Conservation (phyloP, 2,888 invertebrate genomes). For the Drosophila vallismaia region DNA sequence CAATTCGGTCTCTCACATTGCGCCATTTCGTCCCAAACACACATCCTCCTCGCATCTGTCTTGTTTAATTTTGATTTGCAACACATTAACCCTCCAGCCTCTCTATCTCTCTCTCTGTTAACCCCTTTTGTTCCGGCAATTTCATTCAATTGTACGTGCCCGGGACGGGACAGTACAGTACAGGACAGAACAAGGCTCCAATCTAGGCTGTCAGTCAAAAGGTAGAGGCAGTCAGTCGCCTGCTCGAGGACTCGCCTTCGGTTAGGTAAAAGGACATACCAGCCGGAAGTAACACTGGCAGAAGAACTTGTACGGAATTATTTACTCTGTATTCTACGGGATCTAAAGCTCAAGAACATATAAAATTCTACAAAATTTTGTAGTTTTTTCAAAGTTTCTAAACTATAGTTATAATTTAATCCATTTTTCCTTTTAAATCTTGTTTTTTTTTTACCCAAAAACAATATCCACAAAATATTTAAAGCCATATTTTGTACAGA, state of each 20-base stretch:
- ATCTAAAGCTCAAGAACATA: too few relatives aligned
- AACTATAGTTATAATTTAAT: too few relatives aligned
- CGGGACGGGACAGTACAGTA: conserved; percentile 19
- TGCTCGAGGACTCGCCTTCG: conserved; percentile 20
- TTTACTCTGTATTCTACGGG: too few relatives aligned
- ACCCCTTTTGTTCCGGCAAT: conserved; percentile 53
- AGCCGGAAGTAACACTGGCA: neutral
- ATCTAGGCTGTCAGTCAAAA: conserved; percentile 47
- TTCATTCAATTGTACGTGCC: conserved; percentile 70
- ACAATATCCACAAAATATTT: too few relatives aligned
- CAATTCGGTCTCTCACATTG: conserved; percentile 20
- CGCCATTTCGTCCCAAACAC: neutral
- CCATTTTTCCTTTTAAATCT: too few relatives aligned
- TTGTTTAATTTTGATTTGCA: conserved; percentile 72
- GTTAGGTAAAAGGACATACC: conserved; percentile 19
- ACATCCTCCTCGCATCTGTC: conserved; percentile 44
- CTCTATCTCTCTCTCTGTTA: neutral
- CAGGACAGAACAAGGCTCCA: conserved; percentile 28
- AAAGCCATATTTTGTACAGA: too few relatives aligned
- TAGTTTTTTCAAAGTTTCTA: too few relatives aligned
- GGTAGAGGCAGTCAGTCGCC: conserved; percentile 10
- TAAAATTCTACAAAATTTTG: too few relatives aligned
- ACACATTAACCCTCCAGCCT: conserved; percentile 57
- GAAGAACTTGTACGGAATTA: neutral
- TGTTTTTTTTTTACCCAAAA: too few relatives aligned